Conservation (phyloP, 2,113 vertebrate genomes). For the Oxyura jamaicensis region DNA sequence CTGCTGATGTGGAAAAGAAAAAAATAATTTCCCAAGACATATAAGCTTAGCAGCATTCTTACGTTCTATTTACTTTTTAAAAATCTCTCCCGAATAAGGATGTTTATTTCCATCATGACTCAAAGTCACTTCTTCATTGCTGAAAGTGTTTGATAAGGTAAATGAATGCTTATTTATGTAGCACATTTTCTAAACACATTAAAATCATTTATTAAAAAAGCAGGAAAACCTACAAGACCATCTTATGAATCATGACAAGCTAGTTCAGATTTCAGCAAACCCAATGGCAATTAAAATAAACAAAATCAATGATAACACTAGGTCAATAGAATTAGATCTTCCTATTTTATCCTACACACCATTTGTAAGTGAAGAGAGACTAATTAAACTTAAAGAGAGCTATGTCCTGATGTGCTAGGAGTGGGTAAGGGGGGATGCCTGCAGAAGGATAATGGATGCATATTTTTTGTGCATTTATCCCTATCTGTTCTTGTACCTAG, state of each 20-base stretch:
- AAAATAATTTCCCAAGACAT: slow-evolving; percentile 37
- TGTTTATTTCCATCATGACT: slow-evolving; percentile 26
- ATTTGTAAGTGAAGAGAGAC: background rate
- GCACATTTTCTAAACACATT: slow-evolving; percentile 5
- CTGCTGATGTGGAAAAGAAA: slow-evolving; percentile 43
- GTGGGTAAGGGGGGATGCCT: background rate
- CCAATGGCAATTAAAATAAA: background rate
- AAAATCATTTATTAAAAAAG: background rate
- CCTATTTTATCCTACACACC: background rate
- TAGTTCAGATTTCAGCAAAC: background rate
- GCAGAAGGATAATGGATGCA: background rate
- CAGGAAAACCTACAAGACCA: background rate
- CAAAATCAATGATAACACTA: background rate
- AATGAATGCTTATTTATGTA: slow-evolving; percentile 25
- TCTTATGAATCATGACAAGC: background rate
- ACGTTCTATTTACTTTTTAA: slow-evolving; percentile 16
- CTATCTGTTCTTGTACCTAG: background rate
- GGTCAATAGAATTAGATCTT: background rate
- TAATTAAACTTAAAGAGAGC: background rate
- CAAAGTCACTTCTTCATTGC: background rate
- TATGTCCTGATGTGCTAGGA: background rate
- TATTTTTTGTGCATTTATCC: background rate
- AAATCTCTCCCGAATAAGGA: background rate
- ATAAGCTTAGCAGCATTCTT: slow-evolving; percentile 15
- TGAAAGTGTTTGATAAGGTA: slow-evolving; percentile 16